Percentiles rank a stretch among this genome's conserved stretches.
phyloP scores from a whole-genome alignment of 2,113 vertebrate genomes.

The Entosphenus tridentatus region DNA sequence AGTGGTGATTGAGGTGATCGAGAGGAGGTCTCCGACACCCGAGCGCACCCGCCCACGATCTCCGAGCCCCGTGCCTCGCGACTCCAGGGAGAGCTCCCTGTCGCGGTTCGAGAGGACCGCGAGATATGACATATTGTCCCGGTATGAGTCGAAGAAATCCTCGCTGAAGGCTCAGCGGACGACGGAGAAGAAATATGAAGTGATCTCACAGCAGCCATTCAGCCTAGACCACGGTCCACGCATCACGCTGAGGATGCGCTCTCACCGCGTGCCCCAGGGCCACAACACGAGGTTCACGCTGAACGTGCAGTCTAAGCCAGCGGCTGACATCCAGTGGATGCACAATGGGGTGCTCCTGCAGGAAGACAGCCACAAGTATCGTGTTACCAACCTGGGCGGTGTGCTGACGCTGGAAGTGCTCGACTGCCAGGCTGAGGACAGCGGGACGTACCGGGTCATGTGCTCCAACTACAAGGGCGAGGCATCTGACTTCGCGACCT shows the following conservation, averaged over 20 bases:
- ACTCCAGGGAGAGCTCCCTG: constrained; percentile 44
- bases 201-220: constrained; percentile 64
- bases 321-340: constrained; percentile 63
- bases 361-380: constrained; percentile 43
- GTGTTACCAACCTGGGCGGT: constrained; percentile 52
- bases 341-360: constrained; percentile 61
- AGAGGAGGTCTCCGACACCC: constrained; percentile 39
- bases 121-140: constrained; percentile 65
- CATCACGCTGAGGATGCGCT: constrained; percentile 75
- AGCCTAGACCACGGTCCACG: constrained; percentile 68
- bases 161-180: constrained; percentile 52
- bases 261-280: constrained; percentile 52
- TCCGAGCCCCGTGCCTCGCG: constrained; percentile 43
- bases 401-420: constrained; percentile 67
- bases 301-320: constrained; percentile 73
- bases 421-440: constrained; percentile 55
- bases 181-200: constrained; percentile 51
- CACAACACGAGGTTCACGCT: constrained; percentile 62
- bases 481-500: constrained; percentile 68
- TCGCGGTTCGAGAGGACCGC: constrained; percentile 66
- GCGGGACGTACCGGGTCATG: constrained; percentile 67
- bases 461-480: constrained; percentile 75
- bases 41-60: constrained; percentile 77
- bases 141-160: constrained; percentile 75
- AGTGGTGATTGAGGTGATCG: constrained; percentile 19